Evolutionary conservation across 2,888 invertebrate genomes (phyloP).

Genomic region (Apoderus coryli): DNA sequence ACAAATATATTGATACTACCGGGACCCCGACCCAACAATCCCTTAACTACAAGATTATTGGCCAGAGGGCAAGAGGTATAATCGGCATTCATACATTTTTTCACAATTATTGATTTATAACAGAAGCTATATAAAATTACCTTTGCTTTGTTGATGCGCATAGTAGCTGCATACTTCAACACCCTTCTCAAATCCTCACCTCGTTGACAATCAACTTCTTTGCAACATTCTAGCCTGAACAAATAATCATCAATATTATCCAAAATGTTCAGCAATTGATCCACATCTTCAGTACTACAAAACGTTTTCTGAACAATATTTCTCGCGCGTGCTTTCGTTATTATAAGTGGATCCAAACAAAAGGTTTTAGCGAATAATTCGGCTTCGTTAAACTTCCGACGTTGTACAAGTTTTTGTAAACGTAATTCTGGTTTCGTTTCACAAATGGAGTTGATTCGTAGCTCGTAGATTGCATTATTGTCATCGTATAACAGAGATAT

Average conservation of each 20-base stretch:
- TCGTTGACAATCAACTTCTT: slow-evolving; percentile 13
- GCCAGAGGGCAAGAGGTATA: too few relatives aligned
- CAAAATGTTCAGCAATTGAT: slow-evolving; percentile 28
- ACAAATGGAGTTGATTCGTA: slow-evolving; percentile 22
- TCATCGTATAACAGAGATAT: slow-evolving; percentile 25
- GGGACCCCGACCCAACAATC: too few relatives aligned
- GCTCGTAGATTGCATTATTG: slow-evolving; percentile 18
- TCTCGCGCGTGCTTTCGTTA: slow-evolving; percentile 32
- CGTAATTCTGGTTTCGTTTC: slow-evolving; percentile 35
- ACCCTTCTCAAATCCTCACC: slow-evolving; percentile 14
- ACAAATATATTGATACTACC: too few relatives aligned
- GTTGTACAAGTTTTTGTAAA: slow-evolving; percentile 31
- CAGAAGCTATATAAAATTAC: too few relatives aligned
- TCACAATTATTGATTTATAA: too few relatives aligned
- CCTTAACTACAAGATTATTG: too few relatives aligned
- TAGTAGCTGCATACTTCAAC: slow-evolving; percentile 13
- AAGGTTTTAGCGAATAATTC: slow-evolving; percentile 33
- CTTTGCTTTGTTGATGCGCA: not conserved
- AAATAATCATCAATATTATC: slow-evolving; percentile 31
- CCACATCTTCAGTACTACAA: slow-evolving; percentile 24
- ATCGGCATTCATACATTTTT: too few relatives aligned
- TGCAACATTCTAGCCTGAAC: slow-evolving; percentile 34
- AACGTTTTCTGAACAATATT: slow-evolving; percentile 24
- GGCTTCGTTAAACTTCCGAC: slow-evolving; percentile 35
- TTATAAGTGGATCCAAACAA: slow-evolving; percentile 27